These are phyloP conservation scores for Theonella swinhoei DNA, from an alignment of 37 sponge, comb jelly and placozoan genomes.

Conservation along the genomic window DNA sequence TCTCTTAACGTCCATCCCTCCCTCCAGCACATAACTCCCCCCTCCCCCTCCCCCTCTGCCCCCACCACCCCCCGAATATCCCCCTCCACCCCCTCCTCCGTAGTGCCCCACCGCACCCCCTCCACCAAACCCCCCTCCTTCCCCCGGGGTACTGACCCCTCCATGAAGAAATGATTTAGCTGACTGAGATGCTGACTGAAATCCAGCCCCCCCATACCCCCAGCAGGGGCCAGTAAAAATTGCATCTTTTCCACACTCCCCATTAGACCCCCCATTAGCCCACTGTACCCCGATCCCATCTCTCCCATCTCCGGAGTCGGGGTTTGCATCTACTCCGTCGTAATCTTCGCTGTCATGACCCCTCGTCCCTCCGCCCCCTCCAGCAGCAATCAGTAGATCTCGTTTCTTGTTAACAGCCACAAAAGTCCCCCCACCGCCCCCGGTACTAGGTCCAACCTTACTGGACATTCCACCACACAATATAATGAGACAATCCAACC, in stretches of 20 bases:
- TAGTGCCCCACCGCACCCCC: constrained; percentile 76
- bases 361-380: constrained; percentile 81
- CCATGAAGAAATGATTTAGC: constrained; percentile 68
- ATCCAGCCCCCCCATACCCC: constrained; percentile 82
- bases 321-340: constrained; percentile 67
- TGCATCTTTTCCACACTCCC: constrained; percentile 71
- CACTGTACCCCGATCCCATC: constrained; percentile 64
- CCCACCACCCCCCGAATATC: constrained; percentile 73
- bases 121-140: constrained; percentile 80
- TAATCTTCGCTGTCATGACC: constrained; percentile 73
- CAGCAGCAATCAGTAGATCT: constrained; percentile 61
- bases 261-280: constrained; percentile 64
- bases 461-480: constrained; percentile 81
- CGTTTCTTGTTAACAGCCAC: constrained; percentile 59
- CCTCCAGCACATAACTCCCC: constrained; percentile 50
- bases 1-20: constrained; percentile 42
- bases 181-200: constrained; percentile 40
- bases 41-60: constrained; percentile 79
- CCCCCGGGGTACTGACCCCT: constrained; percentile 33
- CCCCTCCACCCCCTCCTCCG: constrained; percentile 84
- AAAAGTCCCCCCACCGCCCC: constrained; percentile 82
- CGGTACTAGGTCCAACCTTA: constrained; percentile 48
- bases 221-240: constrained; percentile 58
- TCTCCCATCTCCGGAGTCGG: constrained; percentile 5
- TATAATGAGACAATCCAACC: constrained; percentile 63